Percentiles rank a stretch among this genome's conserved stretches.
Conservation (phyloP, 2,113 vertebrate genomes). For the Bubo scandiacus region DNA sequence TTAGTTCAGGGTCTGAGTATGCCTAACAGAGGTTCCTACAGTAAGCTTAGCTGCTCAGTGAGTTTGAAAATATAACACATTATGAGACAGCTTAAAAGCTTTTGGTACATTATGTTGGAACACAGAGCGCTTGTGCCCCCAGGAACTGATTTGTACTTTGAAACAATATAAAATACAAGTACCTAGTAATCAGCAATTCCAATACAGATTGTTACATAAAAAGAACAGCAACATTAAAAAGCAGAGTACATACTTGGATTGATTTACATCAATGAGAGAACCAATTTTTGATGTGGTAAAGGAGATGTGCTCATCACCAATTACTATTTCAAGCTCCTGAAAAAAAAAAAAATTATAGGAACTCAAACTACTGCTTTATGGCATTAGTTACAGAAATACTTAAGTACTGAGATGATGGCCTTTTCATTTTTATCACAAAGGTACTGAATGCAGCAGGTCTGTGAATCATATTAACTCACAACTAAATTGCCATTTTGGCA, state of each 20-base stretch:
- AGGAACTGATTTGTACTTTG: background rate
- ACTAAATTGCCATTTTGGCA: accelerated
- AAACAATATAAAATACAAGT: background rate
- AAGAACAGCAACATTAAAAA: background rate
- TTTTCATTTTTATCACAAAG: background rate
- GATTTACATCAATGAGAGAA: constrained; percentile 98
- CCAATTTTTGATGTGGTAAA: constrained; percentile 99
- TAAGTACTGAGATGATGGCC: background rate
- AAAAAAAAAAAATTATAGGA: background rate
- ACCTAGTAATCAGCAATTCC: background rate
- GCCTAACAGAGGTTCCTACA: background rate
- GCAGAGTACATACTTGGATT: constrained; percentile 89
- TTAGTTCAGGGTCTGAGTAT: background rate
- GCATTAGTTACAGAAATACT: background rate
- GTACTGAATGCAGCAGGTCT: background rate
- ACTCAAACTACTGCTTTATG: background rate
- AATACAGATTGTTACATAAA: accelerated
- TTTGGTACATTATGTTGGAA: too few species aligned
- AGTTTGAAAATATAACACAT: accelerated
- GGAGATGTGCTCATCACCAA: constrained; percentile 98
- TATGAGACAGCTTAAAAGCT: background rate
- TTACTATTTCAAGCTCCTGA: constrained; percentile 97
- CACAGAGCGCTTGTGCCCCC: background rate
- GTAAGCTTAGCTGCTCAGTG: background rate
- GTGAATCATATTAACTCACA: accelerated